Evolutionary conservation across 1,140 invertebrate genomes (phyloP), one percentile per base, ranked within the genome.

Genomic region (Drosophila chauvacae): DNA sequence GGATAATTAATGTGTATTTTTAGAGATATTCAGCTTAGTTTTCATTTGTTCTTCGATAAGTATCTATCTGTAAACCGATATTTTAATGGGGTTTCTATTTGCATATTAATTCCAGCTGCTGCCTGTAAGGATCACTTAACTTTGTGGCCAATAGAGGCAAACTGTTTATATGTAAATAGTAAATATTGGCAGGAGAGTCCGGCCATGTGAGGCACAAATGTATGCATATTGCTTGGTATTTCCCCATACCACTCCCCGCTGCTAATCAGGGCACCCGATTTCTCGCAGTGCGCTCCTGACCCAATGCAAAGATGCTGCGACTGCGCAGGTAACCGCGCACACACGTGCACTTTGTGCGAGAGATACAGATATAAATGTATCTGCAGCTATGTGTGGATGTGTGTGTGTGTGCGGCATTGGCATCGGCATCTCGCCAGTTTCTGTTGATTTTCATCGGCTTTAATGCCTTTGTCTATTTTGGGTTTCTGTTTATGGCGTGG

Each of bases 401-500:
- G 71, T 44, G 35, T 68, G 39, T 61, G 48, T 60, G 77, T 59
- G 57, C 66, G 71, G 47, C 65, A 73, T 58, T 61, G 71, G 62
- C 62, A 80, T 87, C 48, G 48, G 78, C 65, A 77, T 81, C 71
- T 86, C 44, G 72, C 28, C 69, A 44, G 48, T 77, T 61, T 68
- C 47, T 80, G 58, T 83, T 71, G 77, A 84, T 80, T 78, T 70
- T 87, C 62, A 56, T 76, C 80, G 65, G 47, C 44, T 77, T 60
- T 68, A 58, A 64, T 85, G 77, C 66, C 83, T 68, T 85, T 81
- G 77, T 86, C 79, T 87, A 87, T 86, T 87, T 87, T 87, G 70
- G 79, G 80, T 87, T 78, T 85, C 72, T 76, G 76, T 85, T 76
- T 86, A 80, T 82, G 85, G 83, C 76, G 83, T 87, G 84, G 84